Evolutionary conservation across 2,113 vertebrate genomes (phyloP), one percentile per base, ranked within the genome.

Genomic region (Sphaerodactylus townsendi): DNA sequence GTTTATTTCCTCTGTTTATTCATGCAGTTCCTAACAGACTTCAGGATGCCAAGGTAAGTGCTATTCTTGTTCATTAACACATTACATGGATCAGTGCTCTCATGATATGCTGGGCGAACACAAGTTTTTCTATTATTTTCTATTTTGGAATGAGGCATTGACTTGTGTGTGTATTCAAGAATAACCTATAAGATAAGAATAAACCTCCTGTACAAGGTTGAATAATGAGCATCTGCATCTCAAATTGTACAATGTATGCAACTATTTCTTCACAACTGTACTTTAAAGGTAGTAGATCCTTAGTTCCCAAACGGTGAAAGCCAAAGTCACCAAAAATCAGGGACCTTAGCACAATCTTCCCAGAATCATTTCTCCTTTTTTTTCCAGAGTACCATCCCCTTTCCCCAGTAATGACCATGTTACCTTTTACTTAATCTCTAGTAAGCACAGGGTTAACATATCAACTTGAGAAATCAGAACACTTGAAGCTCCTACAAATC

Each of bases 21-120:
- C 82, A 89, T 91, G 59, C 82, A 87, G 48, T 84, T 59, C 85
- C 91, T 89, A 91, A 90, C 86, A 88, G 65, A 83, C 65, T 83
- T 0, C 0, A 82, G 88, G 85, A 89, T 93, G 91, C 92, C 90
- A 93, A 93, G 84, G 89, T 93, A 94, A 89, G 90, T 90, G 87
- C 85, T 92, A 86, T 90, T 92, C 85, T 94, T 92, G 90, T 88
- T 93, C 92, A 92, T 93, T 90, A 94, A 89, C 91, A 80, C 50
- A 59, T 88, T 92, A 85, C 83, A 89, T 90, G 82, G 87, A 93
- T 92, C 88, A 90, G 62, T 90, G 86, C 46, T 85, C 87, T 88
- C 81, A 90, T 84, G 77, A 90, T 89, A 84, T 48, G 59, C 82
- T 86, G 82, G 77, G 69, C 85, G 81, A 88, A 92, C 88, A 92